Evolutionary conservation across 2,888 invertebrate species (phyloP).

Genomic region (Sepiola atlantica): DNA sequence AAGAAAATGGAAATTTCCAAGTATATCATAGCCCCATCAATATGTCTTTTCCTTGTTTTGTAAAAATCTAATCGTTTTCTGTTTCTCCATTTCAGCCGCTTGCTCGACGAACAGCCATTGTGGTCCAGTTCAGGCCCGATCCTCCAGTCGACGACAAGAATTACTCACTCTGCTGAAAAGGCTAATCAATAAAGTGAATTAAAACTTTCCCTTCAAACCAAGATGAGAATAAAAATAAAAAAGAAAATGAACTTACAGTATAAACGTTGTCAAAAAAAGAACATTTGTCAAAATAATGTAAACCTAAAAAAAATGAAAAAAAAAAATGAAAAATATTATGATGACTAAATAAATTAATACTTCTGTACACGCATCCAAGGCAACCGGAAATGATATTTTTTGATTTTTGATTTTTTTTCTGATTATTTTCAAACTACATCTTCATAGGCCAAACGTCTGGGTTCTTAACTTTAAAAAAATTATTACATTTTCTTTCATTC

Average conservation of each 20-base stretch:
- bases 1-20: too few species aligned
- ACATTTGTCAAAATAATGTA: background rate
- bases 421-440: background rate
- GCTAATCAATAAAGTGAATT: conserved; percentile 34
- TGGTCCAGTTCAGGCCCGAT: background rate
- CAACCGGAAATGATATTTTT: conserved; percentile 15
- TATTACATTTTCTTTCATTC: too few species aligned
- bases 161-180: background rate
- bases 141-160: conserved; percentile 33
- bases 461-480: background rate
- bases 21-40: too few species aligned
- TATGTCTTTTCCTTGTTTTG: background rate
- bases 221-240: background rate
- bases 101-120: background rate
- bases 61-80: background rate
- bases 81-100: background rate
- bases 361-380: background rate
- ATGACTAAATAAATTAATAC: background rate
- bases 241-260: background rate
- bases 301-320: background rate
- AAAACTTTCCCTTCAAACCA: background rate
- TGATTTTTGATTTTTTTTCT: background rate
- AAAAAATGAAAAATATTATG: background rate
- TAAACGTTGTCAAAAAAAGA: background rate
- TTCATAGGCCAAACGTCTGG: background rate